Conservation (phyloP, 2,113 vertebrate species). For the Promerops cafer region DNA sequence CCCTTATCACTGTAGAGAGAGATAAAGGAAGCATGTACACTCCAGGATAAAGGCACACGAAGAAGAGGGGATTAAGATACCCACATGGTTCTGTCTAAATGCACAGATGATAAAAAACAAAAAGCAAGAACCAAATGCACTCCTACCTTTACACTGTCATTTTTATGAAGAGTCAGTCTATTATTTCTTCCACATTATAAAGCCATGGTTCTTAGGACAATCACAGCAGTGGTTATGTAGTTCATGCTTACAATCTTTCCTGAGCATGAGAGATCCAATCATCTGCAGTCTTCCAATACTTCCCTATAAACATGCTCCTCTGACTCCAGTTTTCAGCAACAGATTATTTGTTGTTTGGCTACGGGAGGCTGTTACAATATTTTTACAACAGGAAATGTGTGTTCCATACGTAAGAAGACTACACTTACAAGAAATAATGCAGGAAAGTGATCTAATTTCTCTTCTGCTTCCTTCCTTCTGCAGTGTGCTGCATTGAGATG, state of each 20-base stretch:
- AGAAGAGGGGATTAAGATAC: not conserved
- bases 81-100: not conserved
- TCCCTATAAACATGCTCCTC: not conserved
- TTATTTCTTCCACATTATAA: not conserved
- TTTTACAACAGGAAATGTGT: constrained; percentile 50
- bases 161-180: not conserved
- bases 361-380: not conserved
- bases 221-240: not conserved
- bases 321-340: not conserved
- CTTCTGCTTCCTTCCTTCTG: constrained; percentile 48
- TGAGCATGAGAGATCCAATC: not conserved
- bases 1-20: not conserved
- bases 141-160: not conserved
- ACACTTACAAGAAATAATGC: constrained; percentile 32
- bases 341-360: not conserved
- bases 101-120: not conserved
- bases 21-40: not conserved
- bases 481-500: not conserved
- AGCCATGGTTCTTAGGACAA: not conserved
- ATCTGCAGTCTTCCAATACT: not conserved
- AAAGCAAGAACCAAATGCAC: not conserved
- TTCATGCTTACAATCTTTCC: fast-evolving
- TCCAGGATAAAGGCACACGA: not conserved
- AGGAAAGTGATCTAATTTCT: constrained; percentile 54
- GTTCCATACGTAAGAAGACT: constrained; percentile 16